Evolutionary conservation across 2,888 invertebrate genomes (phyloP).

Genomic region (Uloborus plumipes): DNA sequence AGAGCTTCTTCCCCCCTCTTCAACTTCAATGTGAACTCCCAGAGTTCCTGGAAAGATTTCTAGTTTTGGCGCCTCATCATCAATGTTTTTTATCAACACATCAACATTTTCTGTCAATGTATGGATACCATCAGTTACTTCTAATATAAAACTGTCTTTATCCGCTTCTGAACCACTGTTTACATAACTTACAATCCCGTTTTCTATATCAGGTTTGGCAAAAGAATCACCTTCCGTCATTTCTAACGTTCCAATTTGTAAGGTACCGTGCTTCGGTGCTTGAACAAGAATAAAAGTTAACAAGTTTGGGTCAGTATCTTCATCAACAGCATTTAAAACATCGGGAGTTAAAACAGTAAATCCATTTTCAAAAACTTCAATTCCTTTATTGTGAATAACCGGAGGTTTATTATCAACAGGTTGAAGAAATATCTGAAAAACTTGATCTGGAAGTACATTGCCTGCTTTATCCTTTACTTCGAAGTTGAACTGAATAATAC

Average conservation of each 20-base stretch:
- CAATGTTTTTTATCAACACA: constrained; percentile 69
- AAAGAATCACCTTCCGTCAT: constrained; percentile 69
- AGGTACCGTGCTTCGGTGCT: constrained; percentile 69
- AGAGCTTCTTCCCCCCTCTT: constrained; percentile 68
- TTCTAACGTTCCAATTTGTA: constrained; percentile 67
- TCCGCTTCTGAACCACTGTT: constrained; percentile 69
- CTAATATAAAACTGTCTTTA: constrained; percentile 69
- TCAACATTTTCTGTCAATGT: constrained; percentile 69
- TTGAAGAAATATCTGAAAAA: constrained; percentile 69
- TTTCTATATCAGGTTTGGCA: constrained; percentile 68
- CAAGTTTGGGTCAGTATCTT: constrained; percentile 69
- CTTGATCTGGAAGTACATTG: constrained; percentile 69
- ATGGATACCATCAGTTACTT: constrained; percentile 71
- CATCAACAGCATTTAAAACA: constrained; percentile 69
- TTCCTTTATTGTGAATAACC: constrained; percentile 69
- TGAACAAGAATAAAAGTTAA: constrained; percentile 68
- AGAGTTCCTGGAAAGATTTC: constrained; percentile 68
- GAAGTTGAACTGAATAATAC: constrained; percentile 70
- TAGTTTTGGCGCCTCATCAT: constrained; percentile 69
- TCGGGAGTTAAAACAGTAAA: constrained; percentile 68
- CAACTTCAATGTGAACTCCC: constrained; percentile 68
- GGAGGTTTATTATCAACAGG: constrained; percentile 72
- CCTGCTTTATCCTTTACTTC: constrained; percentile 70
- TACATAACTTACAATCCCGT: constrained; percentile 69
- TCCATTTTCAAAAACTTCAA: constrained; percentile 69